Evolutionary conservation across 2,797 vertebrate genomes (phyloP), one percentile per base, ranked within the genome.

Genomic region (Prunella strophiata): DNA sequence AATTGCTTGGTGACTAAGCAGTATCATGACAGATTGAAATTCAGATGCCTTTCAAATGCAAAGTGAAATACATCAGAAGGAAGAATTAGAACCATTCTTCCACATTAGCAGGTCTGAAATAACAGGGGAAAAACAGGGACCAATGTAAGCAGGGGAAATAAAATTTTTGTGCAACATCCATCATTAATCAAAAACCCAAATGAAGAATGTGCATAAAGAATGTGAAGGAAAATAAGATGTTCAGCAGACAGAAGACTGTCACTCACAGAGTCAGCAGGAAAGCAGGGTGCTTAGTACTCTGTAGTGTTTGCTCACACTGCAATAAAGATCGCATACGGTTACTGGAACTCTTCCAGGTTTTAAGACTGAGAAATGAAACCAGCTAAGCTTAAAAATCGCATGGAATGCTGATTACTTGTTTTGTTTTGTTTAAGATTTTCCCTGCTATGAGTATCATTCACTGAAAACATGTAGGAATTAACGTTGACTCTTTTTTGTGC

Each of bases 401-500:
- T 50, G 62, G 29, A 45, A 59, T 62, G 4, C 17, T 51, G 29
- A 75, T 32, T 30, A 50, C 38, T 57, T 66, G 16, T n/a, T 57
- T 62, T 50, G 58, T 43, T 71, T 68, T 62, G 62, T 73, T 85
- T 55, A 9, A 30, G 48, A 27, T 67, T 90, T 70, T 48, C 21
- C 27, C 17, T 26, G 2, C 73, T 75, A 70, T 9, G 50, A 74
- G 78, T 58, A 59, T 13, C 13, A 18, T 38, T 58, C n/a, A 30
- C 12, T 43, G 40, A 80, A 38, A n/a, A 12, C 34, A 29, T 16
- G 42, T 77, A 38, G 29, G 81, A 79, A 34, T 82, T 77, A 85
- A 73, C 43, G 40, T 48, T 38, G 11, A 20, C 7, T 57, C 48
- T 82, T 96, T 95, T 93, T 93, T 91, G 95, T 94, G 67, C 61